Base-by-base conservation (phyloP, 2,113 vertebrate genomes). In the Clupea harengus region DNA sequence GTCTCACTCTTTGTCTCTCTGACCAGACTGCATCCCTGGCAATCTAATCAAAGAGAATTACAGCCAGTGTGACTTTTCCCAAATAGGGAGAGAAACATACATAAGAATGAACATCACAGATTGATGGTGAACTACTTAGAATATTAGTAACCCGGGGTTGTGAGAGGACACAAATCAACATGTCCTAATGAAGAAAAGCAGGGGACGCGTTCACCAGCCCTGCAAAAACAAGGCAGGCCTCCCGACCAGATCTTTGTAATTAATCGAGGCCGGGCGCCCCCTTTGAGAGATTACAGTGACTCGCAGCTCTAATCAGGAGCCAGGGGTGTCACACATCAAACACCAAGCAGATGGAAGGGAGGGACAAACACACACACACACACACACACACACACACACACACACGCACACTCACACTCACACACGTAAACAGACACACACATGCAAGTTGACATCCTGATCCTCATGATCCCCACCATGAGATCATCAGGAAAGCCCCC, bases 201-300 rank as follows among this genome's bases (percentile, higher is more conserved):
- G 60, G 60, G 25, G n/a, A n/a, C n/a, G n/a, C 60, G 7, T 9
- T 64, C 60, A 25, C 25, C 25, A 75, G 25, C 25, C 9, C 64
- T 28, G 9, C 6, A 67, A 28, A 67, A 67, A 25, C n/a, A 10
- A n/a, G n/a, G n/a, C n/a, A n/a, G n/a, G 28, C 64, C 67, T 75
- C 11, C 25, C 28, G 11, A 32, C 67, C 67, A 75, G 39, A 75
- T 64, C 67, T 75, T 10, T 75, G n/a, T 28, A 32, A 75, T 75
- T 75, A 75, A 75, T 32, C 8, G 10, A 32, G 67, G 67, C 25
- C 67, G n/a, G 22, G 60, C 22, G 22, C n/a, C 22, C n/a, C 60
- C 60, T n/a, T 64, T 25, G 57, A 78, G 82, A 83, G 52, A 57
- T 81, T 86, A 88, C 88, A 87, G 54, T 52, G 84, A 84, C 64